A percentile compares a stretch with the other conserved stretches of the same genome.
Conservation (phyloP, 2,797 vertebrate species). For the Alauda arvensis region DNA sequence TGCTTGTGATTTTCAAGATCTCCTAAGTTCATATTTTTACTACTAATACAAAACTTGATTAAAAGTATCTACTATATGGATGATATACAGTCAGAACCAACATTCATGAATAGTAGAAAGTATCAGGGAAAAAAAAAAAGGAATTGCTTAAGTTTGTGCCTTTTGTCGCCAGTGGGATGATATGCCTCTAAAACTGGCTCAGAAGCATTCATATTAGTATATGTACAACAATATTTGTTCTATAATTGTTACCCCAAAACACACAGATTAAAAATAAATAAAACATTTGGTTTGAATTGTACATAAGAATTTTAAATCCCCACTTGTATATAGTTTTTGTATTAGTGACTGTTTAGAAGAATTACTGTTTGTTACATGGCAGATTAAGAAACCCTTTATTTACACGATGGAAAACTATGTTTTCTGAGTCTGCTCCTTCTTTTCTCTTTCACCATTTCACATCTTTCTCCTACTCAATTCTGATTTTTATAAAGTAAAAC, state of each 20-base stretch:
- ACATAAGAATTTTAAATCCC: not conserved
- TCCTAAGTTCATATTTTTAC: not conserved
- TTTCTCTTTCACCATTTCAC: not conserved
- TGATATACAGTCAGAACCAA: not conserved
- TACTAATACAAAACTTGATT: not conserved
- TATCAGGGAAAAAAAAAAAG: not conserved
- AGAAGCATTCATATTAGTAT: not conserved
- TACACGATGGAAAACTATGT: not conserved
- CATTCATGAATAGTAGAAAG: not conserved
- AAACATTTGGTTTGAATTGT: not conserved
- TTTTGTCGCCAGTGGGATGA: not conserved
- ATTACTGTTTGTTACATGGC: not conserved
- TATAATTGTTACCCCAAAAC: not conserved
- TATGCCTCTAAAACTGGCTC: not conserved
- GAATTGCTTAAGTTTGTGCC: not conserved
- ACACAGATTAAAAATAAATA: not conserved
- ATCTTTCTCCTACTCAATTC: not conserved
- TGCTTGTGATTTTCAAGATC: not conserved
- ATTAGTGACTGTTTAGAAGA: not conserved
- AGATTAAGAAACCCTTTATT: not conserved
- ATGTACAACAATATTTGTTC: not conserved
- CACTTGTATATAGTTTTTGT: not conserved
- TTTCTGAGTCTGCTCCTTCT: not conserved
- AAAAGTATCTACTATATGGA: not conserved
- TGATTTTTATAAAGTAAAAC: not conserved